Evolutionary conservation across 2,888 invertebrate genomes (phyloP), one percentile per base, ranked within the genome.

Genomic region (Molorchus minor): DNA sequence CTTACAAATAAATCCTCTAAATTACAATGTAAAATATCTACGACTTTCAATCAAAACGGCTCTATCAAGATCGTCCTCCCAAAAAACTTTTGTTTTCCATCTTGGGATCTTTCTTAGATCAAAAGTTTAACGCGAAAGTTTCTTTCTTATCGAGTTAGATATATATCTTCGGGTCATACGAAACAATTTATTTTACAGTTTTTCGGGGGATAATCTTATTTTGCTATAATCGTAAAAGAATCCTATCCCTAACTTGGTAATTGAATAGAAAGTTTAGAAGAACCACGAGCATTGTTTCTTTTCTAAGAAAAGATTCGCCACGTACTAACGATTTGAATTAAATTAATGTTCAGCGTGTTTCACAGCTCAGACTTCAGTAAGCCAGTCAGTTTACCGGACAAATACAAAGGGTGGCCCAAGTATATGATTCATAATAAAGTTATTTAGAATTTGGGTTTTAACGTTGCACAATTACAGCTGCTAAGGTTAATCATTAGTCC

Each of bases 81-180:
- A 20, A 15, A 56, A 56, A 56, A 56, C 49, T 56, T 56, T 56
- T 56, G 56, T 56, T 57, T 44, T 63, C 40, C 41, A 40, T 52
- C 40, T 52, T 13, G 16, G 12, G 30, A 40, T 52, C 52, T 17
- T 52, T 52, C 41, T 52, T 52, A 52, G 41, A 58, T 61, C 63
- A 55, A 63, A 62, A 64, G 64, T 65, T 61, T 59, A 43, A 65
- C 62, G 65, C 67, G 62, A 67, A 65, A 69, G 67, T 69, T 65
- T 3, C 66, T 62, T 62, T 62, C 64, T 66, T 61, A 66, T 66
- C 68, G 43, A 56, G 59, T 64, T 65, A 63, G 59, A 65, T 64
- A 64, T 56, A 59, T 55, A 40, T 56, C 52, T 56, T 25, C 56
- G 59, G 62, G 55, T 60, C 67, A 62, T 64, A 65, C 65, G 61